Conservation (phyloP, 2,888 invertebrate genomes). For the Lasioglossum marginatum region DNA sequence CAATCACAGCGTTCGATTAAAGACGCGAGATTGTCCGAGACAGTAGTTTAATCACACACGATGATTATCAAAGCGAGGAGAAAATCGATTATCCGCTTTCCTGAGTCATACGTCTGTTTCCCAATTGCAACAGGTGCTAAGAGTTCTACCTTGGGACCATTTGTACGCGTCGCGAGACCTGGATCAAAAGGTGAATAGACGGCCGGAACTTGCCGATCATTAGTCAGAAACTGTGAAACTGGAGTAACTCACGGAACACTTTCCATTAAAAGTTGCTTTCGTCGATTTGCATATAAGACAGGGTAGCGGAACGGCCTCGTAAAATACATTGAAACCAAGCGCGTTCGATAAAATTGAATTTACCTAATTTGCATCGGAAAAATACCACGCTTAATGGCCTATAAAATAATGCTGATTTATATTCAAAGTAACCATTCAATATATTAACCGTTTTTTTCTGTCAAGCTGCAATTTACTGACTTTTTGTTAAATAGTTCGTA, state of each 20-base stretch:
- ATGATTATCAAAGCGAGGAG: constrained; percentile 24
- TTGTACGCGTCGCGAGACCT: constrained; percentile 1
- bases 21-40: constrained; percentile 44
- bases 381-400: background rate
- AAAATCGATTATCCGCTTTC: constrained; percentile 28
- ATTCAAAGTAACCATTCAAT: background rate
- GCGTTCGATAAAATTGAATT: constrained; percentile 40
- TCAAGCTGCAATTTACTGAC: background rate
- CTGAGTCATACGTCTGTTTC: background rate
- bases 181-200: background rate
- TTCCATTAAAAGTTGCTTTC: constrained; percentile 50
- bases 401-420: background rate
- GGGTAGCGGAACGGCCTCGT: background rate
- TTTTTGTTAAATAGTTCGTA: background rate
- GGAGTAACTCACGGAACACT: constrained; percentile 47
- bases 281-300: constrained; percentile 34
- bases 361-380: constrained; percentile 4
- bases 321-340: constrained; percentile 9
- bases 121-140: constrained; percentile 6
- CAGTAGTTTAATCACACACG: constrained; percentile 50
- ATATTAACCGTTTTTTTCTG: background rate
- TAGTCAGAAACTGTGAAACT: constrained; percentile 31
- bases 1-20: background rate
- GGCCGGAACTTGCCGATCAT: constrained; percentile 10
- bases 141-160: background rate